A percentile compares a stretch with the other conserved stretches of the same genome.
These are phyloP conservation scores for Belonocnema kinseyi DNA, from an alignment of 1,140 invertebrate genomes.

Conservation along the genomic window DNA sequence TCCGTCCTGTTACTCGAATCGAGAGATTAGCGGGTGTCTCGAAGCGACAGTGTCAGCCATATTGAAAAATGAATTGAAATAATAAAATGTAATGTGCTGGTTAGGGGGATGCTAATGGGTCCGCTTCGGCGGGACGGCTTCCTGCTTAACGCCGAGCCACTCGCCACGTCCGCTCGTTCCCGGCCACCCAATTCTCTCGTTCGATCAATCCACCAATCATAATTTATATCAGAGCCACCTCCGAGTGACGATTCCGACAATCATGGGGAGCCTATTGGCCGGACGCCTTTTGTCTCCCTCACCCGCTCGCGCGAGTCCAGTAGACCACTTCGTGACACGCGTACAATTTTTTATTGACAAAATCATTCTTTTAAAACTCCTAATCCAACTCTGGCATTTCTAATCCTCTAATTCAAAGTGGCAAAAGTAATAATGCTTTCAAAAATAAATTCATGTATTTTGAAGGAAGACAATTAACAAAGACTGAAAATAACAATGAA, in stretches of 20 bases:
- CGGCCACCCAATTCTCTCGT: constrained; percentile 53
- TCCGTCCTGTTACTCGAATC: constrained; percentile 10
- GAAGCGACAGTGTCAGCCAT: constrained; percentile 52
- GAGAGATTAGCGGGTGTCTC: constrained; percentile 20
- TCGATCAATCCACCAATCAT: constrained; percentile 73
- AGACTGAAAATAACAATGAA: not conserved
- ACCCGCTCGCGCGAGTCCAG: constrained; percentile 41
- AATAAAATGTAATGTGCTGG: constrained; percentile 64
- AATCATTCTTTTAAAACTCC: not conserved
- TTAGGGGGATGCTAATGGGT: constrained; percentile 65
- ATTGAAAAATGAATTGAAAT: constrained; percentile 71
- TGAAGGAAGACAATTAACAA: not conserved
- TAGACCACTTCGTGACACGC: constrained; percentile 19
- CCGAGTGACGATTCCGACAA: constrained; percentile 73
- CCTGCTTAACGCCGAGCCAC: constrained; percentile 75
- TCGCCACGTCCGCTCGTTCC: constrained; percentile 72
- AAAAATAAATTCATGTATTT: too few species aligned
- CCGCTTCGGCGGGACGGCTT: constrained; percentile 74
- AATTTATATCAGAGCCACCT: constrained; percentile 76
- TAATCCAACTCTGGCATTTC: not conserved
- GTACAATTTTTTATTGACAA: not conserved
- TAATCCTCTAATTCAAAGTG: too few species aligned
- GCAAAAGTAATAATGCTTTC: too few species aligned
- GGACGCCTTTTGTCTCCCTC: constrained; percentile 69
- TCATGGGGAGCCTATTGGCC: constrained; percentile 65